Conservation (phyloP, 2,888 invertebrate genomes). For the Drosophila flavopinicola region DNA sequence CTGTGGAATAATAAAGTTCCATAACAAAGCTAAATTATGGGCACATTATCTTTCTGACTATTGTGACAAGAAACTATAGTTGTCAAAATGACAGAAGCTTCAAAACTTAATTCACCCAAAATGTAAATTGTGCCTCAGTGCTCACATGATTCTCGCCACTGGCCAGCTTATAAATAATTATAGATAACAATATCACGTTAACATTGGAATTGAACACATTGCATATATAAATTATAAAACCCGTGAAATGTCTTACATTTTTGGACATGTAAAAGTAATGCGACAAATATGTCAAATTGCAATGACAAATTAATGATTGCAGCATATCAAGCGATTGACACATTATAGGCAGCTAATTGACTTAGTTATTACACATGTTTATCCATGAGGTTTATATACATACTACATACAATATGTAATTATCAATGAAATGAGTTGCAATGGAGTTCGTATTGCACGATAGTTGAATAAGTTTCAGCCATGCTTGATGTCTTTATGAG, state of each 20-base stretch:
- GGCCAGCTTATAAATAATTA: slow-evolving; percentile 15
- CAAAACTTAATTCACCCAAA: neutral
- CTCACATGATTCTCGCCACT: slow-evolving; percentile 3
- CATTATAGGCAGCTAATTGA: slow-evolving; percentile 42
- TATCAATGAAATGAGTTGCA: slow-evolving; percentile 5
- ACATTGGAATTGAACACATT: neutral
- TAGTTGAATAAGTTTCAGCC: slow-evolving; percentile 21
- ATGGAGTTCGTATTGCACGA: slow-evolving; percentile 34
- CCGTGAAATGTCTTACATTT: slow-evolving; percentile 12
- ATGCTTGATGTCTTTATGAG: neutral
- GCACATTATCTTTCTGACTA: neutral
- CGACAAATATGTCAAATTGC: slow-evolving; percentile 38
- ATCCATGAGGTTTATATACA: slow-evolving; percentile 10
- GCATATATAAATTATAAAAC: slow-evolving; percentile 13
- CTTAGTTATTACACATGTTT: slow-evolving; percentile 37
- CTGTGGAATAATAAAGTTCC: too few relatives aligned
- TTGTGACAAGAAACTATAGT: too few relatives aligned
- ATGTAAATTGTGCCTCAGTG: neutral
- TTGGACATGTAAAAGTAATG: slow-evolving; percentile 28
- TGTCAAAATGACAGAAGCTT: neutral
- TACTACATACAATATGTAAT: slow-evolving; percentile 5
- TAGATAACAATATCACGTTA: slow-evolving; percentile 6
- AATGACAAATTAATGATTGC: slow-evolving; percentile 51
- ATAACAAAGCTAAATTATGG: too few relatives aligned
- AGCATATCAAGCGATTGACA: slow-evolving; percentile 42